These are phyloP conservation scores for Meles meles DNA, from an alignment of 2,113 vertebrate species.

Conservation along the genomic window DNA sequence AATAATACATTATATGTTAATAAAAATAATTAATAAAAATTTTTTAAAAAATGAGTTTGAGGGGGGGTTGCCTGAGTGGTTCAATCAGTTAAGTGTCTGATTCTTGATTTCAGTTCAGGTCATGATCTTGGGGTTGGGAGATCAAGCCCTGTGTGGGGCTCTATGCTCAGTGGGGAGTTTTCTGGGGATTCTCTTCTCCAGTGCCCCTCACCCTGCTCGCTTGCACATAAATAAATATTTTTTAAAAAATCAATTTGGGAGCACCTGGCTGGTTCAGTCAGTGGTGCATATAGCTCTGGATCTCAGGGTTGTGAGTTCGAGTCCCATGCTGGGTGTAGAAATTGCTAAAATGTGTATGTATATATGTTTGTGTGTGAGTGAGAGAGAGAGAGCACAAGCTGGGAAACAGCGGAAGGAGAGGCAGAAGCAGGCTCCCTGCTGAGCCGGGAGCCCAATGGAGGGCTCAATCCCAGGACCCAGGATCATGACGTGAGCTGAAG, in stretches of 20 bases:
- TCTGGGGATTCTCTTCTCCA: neutral
- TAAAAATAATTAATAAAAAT: no score
- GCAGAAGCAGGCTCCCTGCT: no score
- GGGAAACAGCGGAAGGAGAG: no score
- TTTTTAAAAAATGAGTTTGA: no score
- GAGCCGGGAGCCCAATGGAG: no score
- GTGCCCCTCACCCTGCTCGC: neutral
- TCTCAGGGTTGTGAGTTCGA: neutral
- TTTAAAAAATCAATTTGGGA: neutral
- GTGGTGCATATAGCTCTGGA: neutral
- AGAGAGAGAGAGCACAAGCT: no score
- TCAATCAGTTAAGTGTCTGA: neutral
- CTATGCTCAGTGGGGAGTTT: neutral
- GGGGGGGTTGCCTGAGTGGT: neutral
- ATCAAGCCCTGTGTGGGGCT: neutral
- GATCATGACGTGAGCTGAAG: no score
- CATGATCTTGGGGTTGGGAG: neutral
- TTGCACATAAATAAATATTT: neutral
- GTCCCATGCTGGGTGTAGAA: neutral
- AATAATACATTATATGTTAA: no score
- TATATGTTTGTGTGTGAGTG: no score
- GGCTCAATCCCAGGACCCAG: no score
- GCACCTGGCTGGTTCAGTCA: neutral
- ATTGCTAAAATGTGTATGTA: neutral
- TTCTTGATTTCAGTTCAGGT: neutral